Base-by-base conservation (phyloP, 2,888 invertebrate genomes). In the Aquatica leii region DNA sequence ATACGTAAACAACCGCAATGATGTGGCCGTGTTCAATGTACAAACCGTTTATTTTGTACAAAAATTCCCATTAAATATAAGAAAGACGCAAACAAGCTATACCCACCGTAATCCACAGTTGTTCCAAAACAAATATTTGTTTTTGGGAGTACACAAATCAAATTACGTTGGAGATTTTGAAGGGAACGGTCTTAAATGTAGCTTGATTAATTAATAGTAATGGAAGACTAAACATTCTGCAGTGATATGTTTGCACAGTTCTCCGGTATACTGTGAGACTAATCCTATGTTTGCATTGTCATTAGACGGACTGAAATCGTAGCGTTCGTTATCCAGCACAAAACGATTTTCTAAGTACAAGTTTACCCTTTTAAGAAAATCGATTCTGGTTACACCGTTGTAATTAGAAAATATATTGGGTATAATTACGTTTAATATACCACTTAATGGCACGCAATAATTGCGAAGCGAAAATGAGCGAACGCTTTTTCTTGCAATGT, bases 171-270 rank as follows among this genome's bases (percentile, higher is more conserved):
- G 41, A 40, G 50, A 59, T 43, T 63, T 59, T 55, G 50, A 53
- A 21, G 59, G 51, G 59, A 55, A 48, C 46, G 58, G 52, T 54
- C 66, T 68, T 62, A 69, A 71, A 70, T 66, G 67, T 68, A 67
- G 70, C 65, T 67, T 69, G 67, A 71, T 73, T 73, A 73, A 72
- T 72, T 73, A 72, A 71, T 71, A 67, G 73, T 67, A 71, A 73
- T 69, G 70, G 72, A 67, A 71, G 60, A 64, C 69, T 69, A 72
- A 72, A 72, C 72, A 70, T 64, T 56, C 59, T 56, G 67, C 69
- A 72, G 73, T 71, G 73, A 73, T 73, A 73, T 72, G 71, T 73
- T 73, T 72, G 69, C 71, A 43, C 17, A 66, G 65, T 70, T 66
- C 71, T 71, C 62, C 60, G 52, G 49, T 43, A 48, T 54, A 59